A percentile compares a stretch with the other conserved stretches of the same genome.
Evolutionary conservation across 2,113 vertebrate genomes (phyloP).

Genomic region (Gymnorhina tibicen): DNA sequence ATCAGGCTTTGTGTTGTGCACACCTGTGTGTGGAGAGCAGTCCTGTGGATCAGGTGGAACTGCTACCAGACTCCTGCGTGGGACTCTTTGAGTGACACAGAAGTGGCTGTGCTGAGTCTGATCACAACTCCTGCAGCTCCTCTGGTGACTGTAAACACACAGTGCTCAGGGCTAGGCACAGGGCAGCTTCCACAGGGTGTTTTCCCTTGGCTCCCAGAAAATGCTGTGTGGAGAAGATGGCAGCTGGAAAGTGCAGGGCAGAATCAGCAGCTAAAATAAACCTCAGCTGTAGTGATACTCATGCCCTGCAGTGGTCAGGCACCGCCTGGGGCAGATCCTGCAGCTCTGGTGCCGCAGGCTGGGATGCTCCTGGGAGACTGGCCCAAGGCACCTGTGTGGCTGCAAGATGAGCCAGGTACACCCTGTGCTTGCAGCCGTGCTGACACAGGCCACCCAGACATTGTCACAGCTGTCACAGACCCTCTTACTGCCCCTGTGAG

Average conservation of each 20-base stretch:
- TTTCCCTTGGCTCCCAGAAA: neutral
- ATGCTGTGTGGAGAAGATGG: neutral
- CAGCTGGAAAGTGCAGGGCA: neutral
- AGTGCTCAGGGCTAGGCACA: rapidly evolving
- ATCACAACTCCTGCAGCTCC: neutral
- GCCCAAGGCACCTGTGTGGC: neutral
- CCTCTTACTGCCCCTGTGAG: neutral
- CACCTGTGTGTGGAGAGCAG: neutral
- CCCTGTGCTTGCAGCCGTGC: neutral
- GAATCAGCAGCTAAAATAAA: neutral
- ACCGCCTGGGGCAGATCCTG: neutral
- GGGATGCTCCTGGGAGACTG: neutral
- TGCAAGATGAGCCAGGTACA: neutral
- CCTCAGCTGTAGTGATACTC: neutral
- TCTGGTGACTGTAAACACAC: neutral
- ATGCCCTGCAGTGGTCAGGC: rapidly evolving
- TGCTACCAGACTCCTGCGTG: neutral
- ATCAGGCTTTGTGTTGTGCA: neutral
- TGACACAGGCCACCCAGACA: neutral
- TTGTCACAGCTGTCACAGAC: neutral
- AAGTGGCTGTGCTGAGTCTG: neutral
- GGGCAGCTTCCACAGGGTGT: neutral
- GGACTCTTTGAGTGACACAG: neutral
- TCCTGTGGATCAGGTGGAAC: neutral
- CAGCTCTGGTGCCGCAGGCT: neutral